Base-by-base conservation (phyloP, 2,888 invertebrate species). In the Proisotoma minuta region DNA sequence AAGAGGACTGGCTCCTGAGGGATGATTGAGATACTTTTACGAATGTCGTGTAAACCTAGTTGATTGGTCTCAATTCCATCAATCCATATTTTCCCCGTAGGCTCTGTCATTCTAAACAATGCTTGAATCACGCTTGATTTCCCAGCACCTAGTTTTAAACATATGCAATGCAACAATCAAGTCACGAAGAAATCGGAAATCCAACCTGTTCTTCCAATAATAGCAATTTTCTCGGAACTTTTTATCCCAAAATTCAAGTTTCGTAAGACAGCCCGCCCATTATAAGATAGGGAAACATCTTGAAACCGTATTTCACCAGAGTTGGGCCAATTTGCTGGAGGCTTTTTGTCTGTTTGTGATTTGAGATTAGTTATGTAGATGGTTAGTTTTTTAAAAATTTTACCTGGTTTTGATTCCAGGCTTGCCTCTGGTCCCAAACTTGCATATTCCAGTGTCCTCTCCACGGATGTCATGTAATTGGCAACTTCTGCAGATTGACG, bases 1-100 rank as follows among this genome's bases (percentile, higher is more conserved):
- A 95, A 93, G 24, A 93, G 78, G 26, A 91, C 85, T 0, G 93
- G 92, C 75, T 92, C 91, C 80, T 95, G 94, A 0, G 95, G 95
- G 75, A 95, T 95, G 75, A 95, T 94, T 0, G 94, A 88, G 61
- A 95, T 88, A 73, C 85, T 87, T 60, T 83, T 84, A 53, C 95
- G 81, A 26, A 95, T 79, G 74, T 89, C 87, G 77, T 87, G 81
- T 26, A 82, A 77, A 8, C 80, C 80, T n/a, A 82, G 75, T 1
- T 75, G 65, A 39, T 69, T 72, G 26, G 78, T 78, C 63, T 79
- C 88, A 52, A 90, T 79, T 52, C 85, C 88, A 79, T 94, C 94
- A 75, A 95, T 91, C 62, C 85, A 77, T 74, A 95, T 94, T 72
- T 83, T 82, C 39, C 94, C 94, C 70, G 83, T 81, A 15, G 90